Base-by-base conservation (phyloP, 2,888 invertebrate genomes). In the Eupithecia abbreviata region DNA sequence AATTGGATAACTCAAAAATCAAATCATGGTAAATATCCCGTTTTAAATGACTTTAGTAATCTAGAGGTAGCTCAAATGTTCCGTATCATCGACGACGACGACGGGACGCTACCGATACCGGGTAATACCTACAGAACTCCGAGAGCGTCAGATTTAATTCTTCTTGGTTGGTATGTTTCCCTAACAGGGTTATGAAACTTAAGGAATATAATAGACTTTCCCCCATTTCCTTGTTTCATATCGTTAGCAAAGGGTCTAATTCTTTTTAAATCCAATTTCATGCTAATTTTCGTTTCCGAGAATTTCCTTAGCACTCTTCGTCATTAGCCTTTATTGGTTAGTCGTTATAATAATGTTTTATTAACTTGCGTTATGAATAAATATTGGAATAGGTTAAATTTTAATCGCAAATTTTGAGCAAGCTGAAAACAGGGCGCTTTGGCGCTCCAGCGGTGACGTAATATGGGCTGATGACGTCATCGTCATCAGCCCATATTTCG, bases 271-370 rank as follows among this genome's bases (percentile, higher is more conserved):
- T 30, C 12, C 47, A 69, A 69, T 69, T 47, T 49, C 5, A 49
- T 69, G 45, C 47, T 49, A 69, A 69, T 49, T 47, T 69, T 47
- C n/a, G 69, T 69, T 69, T 69, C 18, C 45, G 66, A 42, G 42
- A 66, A 66, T 42, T 66, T 66, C 7, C 9, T 58, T 18, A 18
- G 18, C 12, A 15, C 66, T 9, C 42, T 66, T 42, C 66, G 0
- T 66, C 66, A 42, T 42, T 42, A 66, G 7, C 41, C 12, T 30
- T 58, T 58, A 58, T 4, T 58, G 18, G 6, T 41, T 42, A 66
- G 41, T 41, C 41, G 15, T 66, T 41, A 15, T 65, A 65, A 65
- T 10, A 66, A 41, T 4, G 65, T 65, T 65, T 30, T 65, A 65
- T 18, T 58, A 3, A 62, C 51, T n/a, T 51, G 51, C 58, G 58